These are phyloP conservation scores for Eulemur mongoz DNA, from an alignment of 2,797 vertebrate species.

Conservation along the genomic window DNA sequence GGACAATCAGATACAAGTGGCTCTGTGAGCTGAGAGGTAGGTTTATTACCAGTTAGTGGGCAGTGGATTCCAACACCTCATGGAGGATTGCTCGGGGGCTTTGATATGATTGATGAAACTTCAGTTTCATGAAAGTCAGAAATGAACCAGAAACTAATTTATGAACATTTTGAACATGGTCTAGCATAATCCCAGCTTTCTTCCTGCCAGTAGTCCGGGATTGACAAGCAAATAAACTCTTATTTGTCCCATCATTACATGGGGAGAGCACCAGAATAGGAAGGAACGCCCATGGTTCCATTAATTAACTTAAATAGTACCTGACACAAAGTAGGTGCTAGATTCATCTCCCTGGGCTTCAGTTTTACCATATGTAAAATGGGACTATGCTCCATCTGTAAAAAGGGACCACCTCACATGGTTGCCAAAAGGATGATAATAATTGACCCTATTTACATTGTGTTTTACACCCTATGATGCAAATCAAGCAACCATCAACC, in stretches of 20 bases:
- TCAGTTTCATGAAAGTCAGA: neutral
- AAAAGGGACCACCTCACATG: neutral
- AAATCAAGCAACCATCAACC: neutral
- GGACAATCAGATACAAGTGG: neutral
- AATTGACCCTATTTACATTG: neutral
- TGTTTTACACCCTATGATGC: neutral
- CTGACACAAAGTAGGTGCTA: too few species aligned
- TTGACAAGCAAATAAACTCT: neutral
- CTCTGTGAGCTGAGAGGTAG: neutral
- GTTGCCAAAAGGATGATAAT: too few species aligned
- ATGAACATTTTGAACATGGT: neutral
- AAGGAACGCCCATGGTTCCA: neutral
- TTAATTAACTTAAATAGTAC: neutral
- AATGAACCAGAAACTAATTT: neutral
- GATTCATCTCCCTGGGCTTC: neutral
- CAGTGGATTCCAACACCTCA: neutral
- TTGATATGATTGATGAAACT: slow-evolving; percentile 54
- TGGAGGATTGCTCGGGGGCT: neutral
- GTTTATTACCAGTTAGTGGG: slow-evolving; percentile 27
- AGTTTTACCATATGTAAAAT: neutral
- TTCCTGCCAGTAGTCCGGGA: neutral
- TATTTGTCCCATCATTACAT: too few species aligned
- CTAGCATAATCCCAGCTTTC: neutral
- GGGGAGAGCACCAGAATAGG: neutral
- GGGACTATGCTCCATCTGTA: too few species aligned